Evolutionary conservation across 2,113 vertebrate genomes (phyloP).

Genomic region (Etia nguti): DNA sequence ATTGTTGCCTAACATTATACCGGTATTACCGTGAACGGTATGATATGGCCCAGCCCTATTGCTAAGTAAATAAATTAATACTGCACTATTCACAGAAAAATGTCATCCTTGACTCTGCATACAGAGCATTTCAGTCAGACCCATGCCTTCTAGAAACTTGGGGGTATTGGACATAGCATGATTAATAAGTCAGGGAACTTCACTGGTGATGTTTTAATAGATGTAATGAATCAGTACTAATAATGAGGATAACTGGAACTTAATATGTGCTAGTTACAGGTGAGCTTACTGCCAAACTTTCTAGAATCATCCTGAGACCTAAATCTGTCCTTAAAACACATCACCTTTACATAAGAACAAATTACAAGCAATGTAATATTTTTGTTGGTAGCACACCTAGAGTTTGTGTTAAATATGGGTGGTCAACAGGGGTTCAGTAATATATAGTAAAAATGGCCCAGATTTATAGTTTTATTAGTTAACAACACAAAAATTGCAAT

Average conservation of each 20-base stretch:
- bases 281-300: background rate
- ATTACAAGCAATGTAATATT: background rate
- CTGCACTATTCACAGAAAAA: background rate
- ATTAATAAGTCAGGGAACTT: background rate
- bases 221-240: background rate
- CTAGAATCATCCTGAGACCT: background rate
- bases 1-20: too few relatives aligned
- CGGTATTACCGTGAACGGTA: too few relatives aligned
- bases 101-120: background rate
- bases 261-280: background rate
- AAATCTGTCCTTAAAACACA: background rate
- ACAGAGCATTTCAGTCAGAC: background rate
- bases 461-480: background rate
- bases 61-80: background rate
- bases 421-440: background rate
- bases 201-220: background rate
- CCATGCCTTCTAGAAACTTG: background rate
- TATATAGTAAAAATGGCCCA: background rate
- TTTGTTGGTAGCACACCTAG: background rate
- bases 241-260: background rate
- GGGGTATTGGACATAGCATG: background rate
- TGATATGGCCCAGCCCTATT: too few relatives aligned
- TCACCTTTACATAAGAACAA: background rate
- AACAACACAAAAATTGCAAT: background rate
- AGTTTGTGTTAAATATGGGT: background rate